These are phyloP conservation scores for Bombus cullumanus DNA, from an alignment of 1,140 invertebrate species.

Conservation along the genomic window DNA sequence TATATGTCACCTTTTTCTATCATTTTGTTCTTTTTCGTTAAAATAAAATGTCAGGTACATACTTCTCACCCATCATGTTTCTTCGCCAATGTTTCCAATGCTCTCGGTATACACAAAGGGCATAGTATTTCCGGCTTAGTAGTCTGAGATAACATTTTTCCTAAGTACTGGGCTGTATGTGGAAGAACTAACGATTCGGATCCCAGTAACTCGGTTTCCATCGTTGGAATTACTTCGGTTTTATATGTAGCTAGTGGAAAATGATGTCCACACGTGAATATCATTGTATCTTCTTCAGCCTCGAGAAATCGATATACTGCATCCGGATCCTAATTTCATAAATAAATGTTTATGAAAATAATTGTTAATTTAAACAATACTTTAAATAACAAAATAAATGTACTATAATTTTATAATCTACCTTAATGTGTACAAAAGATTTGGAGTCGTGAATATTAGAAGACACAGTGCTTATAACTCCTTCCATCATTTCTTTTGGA, in stretches of 20 bases:
- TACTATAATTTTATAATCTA: slow-evolving; percentile 51
- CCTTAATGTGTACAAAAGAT: slow-evolving; percentile 81
- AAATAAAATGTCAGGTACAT: slow-evolving; percentile 58
- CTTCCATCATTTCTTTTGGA: slow-evolving; percentile 80
- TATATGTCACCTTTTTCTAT: slow-evolving; percentile 12
- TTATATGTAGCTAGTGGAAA: slow-evolving; percentile 77
- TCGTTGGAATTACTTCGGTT: slow-evolving; percentile 76
- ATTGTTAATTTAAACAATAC: not conserved
- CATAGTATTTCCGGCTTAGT: slow-evolving; percentile 78
- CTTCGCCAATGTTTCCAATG: slow-evolving; percentile 70
- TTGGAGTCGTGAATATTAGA: slow-evolving; percentile 75
- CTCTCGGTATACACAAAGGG: slow-evolving; percentile 76
- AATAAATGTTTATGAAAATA: not conserved
- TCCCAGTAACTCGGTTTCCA: slow-evolving; percentile 79
- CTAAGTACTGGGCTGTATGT: slow-evolving; percentile 77
- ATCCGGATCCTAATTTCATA: slow-evolving; percentile 72
- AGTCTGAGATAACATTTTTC: slow-evolving; percentile 69
- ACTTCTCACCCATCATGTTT: slow-evolving; percentile 60
- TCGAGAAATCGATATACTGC: slow-evolving; percentile 75
- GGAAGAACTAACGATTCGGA: slow-evolving; percentile 75
- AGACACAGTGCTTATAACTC: slow-evolving; percentile 77
- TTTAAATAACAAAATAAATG: not conserved
- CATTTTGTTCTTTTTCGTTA: not conserved
- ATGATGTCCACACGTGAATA: slow-evolving; percentile 82
- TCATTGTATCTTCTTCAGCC: slow-evolving; percentile 76